Evolutionary conservation across 2,888 invertebrate genomes (phyloP).

Genomic region (Mesorhabditis belari): DNA sequence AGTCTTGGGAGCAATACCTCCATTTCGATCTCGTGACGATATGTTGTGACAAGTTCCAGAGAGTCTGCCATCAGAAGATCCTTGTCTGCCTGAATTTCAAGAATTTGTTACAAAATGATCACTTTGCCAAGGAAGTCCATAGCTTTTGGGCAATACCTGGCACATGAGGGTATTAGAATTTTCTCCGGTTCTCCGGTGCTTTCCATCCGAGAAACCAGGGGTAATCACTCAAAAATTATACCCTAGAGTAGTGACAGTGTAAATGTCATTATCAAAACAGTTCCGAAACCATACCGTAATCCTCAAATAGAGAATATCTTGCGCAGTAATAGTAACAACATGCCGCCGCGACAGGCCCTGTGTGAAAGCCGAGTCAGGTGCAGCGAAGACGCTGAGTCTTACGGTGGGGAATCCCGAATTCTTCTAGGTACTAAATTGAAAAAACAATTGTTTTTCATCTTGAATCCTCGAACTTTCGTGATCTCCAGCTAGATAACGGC

Average conservation of each 20-base stretch:
- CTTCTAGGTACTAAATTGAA: slow-evolving; percentile 8
- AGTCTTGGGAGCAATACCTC: slow-evolving; percentile 28
- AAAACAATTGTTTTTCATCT: neutral
- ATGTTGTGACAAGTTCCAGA: slow-evolving; percentile 19
- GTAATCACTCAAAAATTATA: too few relatives aligned
- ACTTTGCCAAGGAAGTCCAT: too few relatives aligned
- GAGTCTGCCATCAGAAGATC: slow-evolving; percentile 16
- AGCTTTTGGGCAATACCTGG: too few relatives aligned
- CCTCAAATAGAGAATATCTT: slow-evolving; percentile 35
- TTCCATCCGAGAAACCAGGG: slow-evolving; percentile 28
- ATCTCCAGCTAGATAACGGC: slow-evolving; percentile 20
- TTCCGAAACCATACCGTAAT: too few relatives aligned
- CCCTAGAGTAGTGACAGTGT: too few relatives aligned
- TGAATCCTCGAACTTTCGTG: slow-evolving; percentile 11
- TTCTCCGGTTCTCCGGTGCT: slow-evolving; percentile 18
- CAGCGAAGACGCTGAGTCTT: slow-evolving; percentile 13
- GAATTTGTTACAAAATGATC: too few relatives aligned
- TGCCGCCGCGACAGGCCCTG: slow-evolving; percentile 28
- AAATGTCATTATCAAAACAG: too few relatives aligned
- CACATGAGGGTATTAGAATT: slow-evolving; percentile 27
- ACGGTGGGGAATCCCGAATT: slow-evolving; percentile 23
- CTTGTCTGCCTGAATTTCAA: slow-evolving; percentile 13
- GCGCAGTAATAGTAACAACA: too few relatives aligned
- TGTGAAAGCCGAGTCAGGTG: slow-evolving; percentile 26
- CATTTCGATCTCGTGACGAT: slow-evolving; percentile 17